Evolutionary conservation across 2,888 invertebrate species (phyloP).

Genomic region (Mythimna pallens): DNA sequence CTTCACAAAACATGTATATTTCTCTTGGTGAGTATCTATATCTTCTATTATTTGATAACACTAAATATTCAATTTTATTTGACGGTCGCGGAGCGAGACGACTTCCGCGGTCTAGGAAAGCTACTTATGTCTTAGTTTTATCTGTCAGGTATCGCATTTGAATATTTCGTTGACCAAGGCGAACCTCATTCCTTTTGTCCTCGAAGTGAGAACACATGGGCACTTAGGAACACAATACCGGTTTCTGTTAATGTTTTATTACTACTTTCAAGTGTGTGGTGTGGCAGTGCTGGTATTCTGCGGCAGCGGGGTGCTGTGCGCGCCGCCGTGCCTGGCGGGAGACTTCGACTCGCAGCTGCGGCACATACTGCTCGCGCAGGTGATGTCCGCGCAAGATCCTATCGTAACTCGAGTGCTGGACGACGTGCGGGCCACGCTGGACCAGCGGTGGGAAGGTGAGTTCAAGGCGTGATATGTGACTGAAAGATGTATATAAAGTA

Average conservation of each 20-base stretch:
- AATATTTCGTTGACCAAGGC: not conserved
- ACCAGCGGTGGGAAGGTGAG: conserved; percentile 31
- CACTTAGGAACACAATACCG: no score
- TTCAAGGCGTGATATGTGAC: not conserved
- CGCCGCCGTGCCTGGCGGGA: not conserved
- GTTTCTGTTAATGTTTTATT: not conserved
- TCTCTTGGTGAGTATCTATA: not conserved
- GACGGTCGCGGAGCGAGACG: no score
- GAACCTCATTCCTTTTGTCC: no score
- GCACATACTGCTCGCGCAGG: not conserved
- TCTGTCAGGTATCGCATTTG: not conserved
- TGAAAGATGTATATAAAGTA: not conserved
- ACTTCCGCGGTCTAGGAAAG: no score
- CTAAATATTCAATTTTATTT: no score
- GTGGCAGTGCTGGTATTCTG: conserved; percentile 3
- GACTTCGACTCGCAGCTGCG: not conserved
- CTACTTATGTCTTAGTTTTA: not conserved
- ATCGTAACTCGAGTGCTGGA: not conserved
- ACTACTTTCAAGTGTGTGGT: not conserved
- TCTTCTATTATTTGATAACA: no score
- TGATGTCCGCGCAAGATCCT: not conserved
- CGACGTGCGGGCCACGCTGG: conserved; percentile 19
- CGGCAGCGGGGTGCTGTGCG: conserved; percentile 7
- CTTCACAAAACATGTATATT: not conserved
- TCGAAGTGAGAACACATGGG: no score